Evolutionary conservation across 2,113 vertebrate genomes (phyloP), one percentile per base, ranked within the genome.

Genomic region (Misgurnus mizolepis): DNA sequence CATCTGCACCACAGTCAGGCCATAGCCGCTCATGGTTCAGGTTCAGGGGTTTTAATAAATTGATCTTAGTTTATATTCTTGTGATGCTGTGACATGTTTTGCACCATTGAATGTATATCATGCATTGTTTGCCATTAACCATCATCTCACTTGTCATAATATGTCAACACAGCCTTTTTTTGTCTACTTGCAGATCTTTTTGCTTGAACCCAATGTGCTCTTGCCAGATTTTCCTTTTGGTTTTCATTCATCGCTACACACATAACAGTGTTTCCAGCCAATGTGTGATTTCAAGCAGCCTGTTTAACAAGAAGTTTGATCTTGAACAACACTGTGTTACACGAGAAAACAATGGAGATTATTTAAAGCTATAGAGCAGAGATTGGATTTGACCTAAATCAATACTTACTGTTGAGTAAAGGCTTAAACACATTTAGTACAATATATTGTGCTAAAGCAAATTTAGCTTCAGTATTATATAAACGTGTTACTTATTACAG

Each of bases 231-330:
- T 55, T 47, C 11, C 9, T 75, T 18, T 61, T 75, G 72, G 58
- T 75, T 73, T 73, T 60, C 34, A 18, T 40, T 60, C 53, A 73
- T 15, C 39, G 27, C 27, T 34, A 34, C 27, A 0, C 15, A 43
- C 40, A 45, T 47, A 41, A 15, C 70, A 58, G 39, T 5, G 1
- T 18, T 60, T 27, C 27, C 41, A 49, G 43, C 58, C 72, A 75
- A 64, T 62, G 17, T 39, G 8, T 75, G 72, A 75, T 75, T 75
- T 64, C 72, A 75, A 73, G 71, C n/a, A 43, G 71, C 40, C 40
- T 1, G 22, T 55, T 71, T 55, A 55, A 73, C 18, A 58, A 40
- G 9, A 4, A 60, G 3, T 74, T 74, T 74, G 56, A 60, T 74
- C 10, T 74, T 61, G 56, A 22, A 34, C 27, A 34, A 27, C 53